A percentile compares a stretch with the other conserved stretches of the same genome.
Evolutionary conservation across 1,140 invertebrate genomes (phyloP).

Genomic region (Drosophila micromelanica): DNA sequence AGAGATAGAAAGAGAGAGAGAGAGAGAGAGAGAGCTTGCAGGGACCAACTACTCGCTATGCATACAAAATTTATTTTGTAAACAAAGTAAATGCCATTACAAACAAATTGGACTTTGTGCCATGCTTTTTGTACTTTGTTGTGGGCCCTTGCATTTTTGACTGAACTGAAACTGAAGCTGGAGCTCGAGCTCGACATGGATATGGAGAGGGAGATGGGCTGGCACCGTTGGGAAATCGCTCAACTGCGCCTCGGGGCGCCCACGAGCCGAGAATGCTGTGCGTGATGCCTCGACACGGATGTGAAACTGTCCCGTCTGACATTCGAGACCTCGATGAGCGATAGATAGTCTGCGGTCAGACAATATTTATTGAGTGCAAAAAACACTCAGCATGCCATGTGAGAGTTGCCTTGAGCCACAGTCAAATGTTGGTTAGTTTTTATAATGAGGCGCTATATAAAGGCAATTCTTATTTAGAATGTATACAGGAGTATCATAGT

Average conservation of each 20-base stretch:
- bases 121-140: constrained; percentile 66
- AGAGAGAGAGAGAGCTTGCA: background rate
- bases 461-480: background rate
- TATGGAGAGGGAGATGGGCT: constrained; percentile 1
- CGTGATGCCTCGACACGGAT: constrained; percentile 29
- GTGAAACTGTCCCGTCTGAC: constrained; percentile 46
- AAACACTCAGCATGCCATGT: constrained; percentile 19
- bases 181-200: background rate
- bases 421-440: constrained; percentile 19
- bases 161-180: constrained; percentile 6
- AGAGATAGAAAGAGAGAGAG: background rate
- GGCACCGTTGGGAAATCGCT: constrained; percentile 65
- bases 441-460: background rate
- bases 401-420: constrained; percentile 42
- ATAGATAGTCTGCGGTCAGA: constrained; percentile 58
- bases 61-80: constrained; percentile 82
- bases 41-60: constrained; percentile 72
- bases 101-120: constrained; percentile 82
- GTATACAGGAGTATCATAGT: background rate
- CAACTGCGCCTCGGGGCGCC: constrained; percentile 29
- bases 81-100: constrained; percentile 82
- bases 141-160: constrained; percentile 23
- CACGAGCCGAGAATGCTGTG: constrained; percentile 12
- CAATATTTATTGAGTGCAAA: constrained; percentile 74
- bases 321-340: constrained; percentile 59